Base-by-base conservation (phyloP, 1,140 invertebrate species). In the Rhagoletis pomonella region DNA sequence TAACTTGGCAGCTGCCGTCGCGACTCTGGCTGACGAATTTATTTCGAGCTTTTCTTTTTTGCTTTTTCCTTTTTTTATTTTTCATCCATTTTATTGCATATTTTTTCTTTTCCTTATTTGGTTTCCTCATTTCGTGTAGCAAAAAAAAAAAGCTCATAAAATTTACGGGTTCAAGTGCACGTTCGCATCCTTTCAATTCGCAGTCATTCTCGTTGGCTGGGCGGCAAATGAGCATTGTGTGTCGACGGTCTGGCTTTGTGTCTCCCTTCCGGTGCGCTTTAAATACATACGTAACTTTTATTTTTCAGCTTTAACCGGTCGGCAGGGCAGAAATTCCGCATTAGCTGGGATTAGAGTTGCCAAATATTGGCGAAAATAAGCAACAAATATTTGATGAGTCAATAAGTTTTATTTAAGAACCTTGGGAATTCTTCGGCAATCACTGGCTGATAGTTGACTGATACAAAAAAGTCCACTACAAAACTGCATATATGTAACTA, bases 111-210 rank as follows among this genome's bases (percentile, higher is more conserved):
- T 50, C 73, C 73, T 81, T 73, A 14, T 73, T 73, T n/a, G 67
- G 47, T 81, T 81, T 81, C 42, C 17, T 81, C 55, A 29, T 81
- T 81, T 47, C 19, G 4, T n/a, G n/a, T 55, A 55, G 73, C 73
- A 81, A n/a, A 19, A 73, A 29, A 58, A 29, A 29, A 29, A 87
- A 65, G 89, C 88, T 89, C 89, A 91, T 64, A 81, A 90, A 91
- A 90, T 90, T 90, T 90, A 90, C 91, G 91, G 91, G 91, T 91
- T 91, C 90, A 88, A 89, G 89, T 90, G 90, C 90, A 90, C 89
- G 58, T 86, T 89, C 85, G 86, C 86, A 88, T 86, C 88, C 19
- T 85, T 85, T 67, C 64, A 77, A 67, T 77, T 47, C 55, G 42
- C 44, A 77, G 86, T 42, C 60, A 77, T 86, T 59, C 60, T 62